Evolutionary conservation across 2,113 vertebrate genomes (phyloP).

Genomic region (Pteronura brasiliensis): DNA sequence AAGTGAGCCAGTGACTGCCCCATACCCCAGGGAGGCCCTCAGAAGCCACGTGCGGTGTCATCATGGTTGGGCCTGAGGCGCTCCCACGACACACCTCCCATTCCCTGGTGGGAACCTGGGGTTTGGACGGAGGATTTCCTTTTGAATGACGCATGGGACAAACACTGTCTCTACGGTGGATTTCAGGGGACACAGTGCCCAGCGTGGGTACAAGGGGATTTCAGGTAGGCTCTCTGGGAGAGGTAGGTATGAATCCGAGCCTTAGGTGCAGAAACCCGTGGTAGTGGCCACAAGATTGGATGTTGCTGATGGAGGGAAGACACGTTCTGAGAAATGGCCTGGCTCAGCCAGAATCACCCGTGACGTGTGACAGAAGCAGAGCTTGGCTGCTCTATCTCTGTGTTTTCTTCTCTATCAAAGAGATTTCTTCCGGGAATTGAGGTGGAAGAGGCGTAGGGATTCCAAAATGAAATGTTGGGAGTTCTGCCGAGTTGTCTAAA

Average conservation of each 20-base stretch:
- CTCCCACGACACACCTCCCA: neutral
- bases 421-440: neutral
- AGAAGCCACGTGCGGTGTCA: neutral
- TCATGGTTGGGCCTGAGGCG: neutral
- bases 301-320: neutral
- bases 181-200: neutral
- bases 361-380: neutral
- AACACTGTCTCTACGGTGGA: neutral
- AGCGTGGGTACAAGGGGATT: rapidly evolving
- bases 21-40: neutral
- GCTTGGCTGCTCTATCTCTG: neutral
- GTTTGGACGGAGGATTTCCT: neutral
- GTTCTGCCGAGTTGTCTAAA: neutral
- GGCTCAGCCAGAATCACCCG: neutral
- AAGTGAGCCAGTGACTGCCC: neutral
- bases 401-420: neutral
- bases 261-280: neutral
- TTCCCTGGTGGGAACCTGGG: neutral
- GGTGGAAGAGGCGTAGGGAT: neutral
- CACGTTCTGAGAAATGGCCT: neutral
- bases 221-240: neutral
- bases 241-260: neutral
- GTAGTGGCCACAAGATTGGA: neutral
- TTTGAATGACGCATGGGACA: neutral
- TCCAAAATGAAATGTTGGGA: no score